Conservation (phyloP, 2,797 vertebrate species). For the Cyprinodon diabolis region DNA sequence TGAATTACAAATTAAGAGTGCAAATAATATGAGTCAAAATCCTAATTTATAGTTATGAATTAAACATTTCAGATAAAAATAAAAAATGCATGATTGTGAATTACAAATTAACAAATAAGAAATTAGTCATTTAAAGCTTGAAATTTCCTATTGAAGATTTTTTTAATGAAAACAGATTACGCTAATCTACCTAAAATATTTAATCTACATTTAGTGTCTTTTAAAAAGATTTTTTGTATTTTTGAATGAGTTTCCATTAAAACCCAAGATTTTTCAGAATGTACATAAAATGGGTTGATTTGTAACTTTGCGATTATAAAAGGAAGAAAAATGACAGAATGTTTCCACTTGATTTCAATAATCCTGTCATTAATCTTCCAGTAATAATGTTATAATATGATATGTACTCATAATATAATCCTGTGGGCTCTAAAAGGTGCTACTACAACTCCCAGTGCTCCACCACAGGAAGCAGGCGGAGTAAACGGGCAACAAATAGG, state of each 20-base stretch:
- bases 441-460: slow-evolving; percentile 21
- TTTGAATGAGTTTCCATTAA: too few species aligned
- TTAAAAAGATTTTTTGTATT: too few species aligned
- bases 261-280: not conserved
- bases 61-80: too few species aligned
- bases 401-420: not conserved
- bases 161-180: not conserved
- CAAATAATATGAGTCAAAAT: too few species aligned
- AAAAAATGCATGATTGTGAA: too few species aligned
- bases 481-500: slow-evolving; percentile 13
- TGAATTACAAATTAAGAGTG: too few species aligned
- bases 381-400: not conserved
- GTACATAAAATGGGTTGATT: not conserved
- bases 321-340: not conserved
- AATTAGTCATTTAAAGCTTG: not conserved
- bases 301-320: not conserved
- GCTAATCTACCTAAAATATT: not conserved
- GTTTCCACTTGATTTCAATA: too few species aligned
- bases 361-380: too few species aligned
- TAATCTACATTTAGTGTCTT: too few species aligned
- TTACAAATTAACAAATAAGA: too few species aligned
- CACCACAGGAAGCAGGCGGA: not conserved
- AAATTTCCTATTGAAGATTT: not conserved
- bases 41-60: too few species aligned
- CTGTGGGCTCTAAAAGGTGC: not conserved